Percentiles rank a stretch among this genome's conserved stretches.
phyloP scores from a whole-genome alignment of 2,797 vertebrate species.

The Siniperca undulata region DNA sequence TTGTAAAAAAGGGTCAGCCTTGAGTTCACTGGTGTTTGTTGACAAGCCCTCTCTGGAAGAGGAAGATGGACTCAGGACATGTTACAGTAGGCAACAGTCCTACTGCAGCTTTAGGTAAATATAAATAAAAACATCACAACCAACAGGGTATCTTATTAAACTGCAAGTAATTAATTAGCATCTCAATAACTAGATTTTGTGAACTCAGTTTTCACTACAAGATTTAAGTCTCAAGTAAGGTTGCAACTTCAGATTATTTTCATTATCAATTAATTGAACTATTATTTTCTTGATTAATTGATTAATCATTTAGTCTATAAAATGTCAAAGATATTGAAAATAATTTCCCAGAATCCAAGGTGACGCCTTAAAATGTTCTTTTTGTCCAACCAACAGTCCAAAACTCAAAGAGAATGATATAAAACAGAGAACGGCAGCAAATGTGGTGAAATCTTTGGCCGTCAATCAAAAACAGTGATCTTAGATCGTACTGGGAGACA shows the following conservation, averaged over 20 bases:
- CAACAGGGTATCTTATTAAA: not conserved
- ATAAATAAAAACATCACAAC: not conserved
- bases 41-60: conserved; percentile 50
- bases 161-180: not conserved
- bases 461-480: not conserved
- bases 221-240: not conserved
- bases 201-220: not conserved
- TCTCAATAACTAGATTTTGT: not conserved
- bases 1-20: conserved; percentile 61
- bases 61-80: conserved; percentile 4
- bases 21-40: conserved; percentile 58
- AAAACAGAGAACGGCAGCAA: not conserved
- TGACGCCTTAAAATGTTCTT: not conserved
- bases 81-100: conserved; percentile 1
- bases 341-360: not conserved
- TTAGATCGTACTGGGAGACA: too few species aligned
- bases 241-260: not conserved
- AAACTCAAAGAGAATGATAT: too few species aligned
- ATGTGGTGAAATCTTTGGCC: not conserved
- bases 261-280: not conserved
- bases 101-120: conserved; percentile 8
- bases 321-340: not conserved
- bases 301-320: not conserved
- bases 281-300: not conserved
- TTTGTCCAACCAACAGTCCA: not conserved